Percentiles rank a stretch among this genome's conserved stretches.
These are phyloP conservation scores for Rhadinocentrus ornatus DNA, from an alignment of 2,797 vertebrate genomes.

Conservation along the genomic window DNA sequence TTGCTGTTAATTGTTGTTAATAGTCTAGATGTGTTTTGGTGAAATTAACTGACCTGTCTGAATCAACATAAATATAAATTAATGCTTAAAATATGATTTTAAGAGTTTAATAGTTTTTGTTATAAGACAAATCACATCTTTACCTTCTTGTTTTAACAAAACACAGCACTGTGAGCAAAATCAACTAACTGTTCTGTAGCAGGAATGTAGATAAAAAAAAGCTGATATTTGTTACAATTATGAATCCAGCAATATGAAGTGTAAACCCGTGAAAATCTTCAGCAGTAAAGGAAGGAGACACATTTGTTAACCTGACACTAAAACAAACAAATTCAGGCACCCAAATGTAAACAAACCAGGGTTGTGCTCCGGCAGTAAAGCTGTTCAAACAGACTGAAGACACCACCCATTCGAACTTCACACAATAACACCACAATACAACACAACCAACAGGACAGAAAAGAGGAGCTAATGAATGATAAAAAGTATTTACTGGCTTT, in stretches of 20 bases:
- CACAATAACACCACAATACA: not conserved
- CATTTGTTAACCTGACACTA: constrained; percentile 36
- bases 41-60: too few species aligned
- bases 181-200: too few species aligned
- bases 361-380: constrained; percentile 26
- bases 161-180: too few species aligned
- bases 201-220: too few species aligned
- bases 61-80: too few species aligned
- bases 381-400: constrained; percentile 50
- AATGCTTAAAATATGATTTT: too few species aligned
- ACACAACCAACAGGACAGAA: not conserved
- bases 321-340: constrained; percentile 21
- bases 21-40: too few species aligned
- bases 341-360: constrained; percentile 29
- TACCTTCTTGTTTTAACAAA: too few species aligned
- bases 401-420: not conserved
- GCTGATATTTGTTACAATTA: too few species aligned
- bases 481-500: not conserved
- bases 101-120: too few species aligned
- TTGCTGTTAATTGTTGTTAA: too few species aligned
- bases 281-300: not conserved
- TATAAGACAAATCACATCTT: too few species aligned
- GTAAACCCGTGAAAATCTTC: constrained; percentile 26
- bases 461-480: not conserved
- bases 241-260: not conserved